Percentiles rank a stretch among this genome's conserved stretches.
Evolutionary conservation across 1,140 invertebrate species (phyloP).

Genomic region (Orius laevigatus): DNA sequence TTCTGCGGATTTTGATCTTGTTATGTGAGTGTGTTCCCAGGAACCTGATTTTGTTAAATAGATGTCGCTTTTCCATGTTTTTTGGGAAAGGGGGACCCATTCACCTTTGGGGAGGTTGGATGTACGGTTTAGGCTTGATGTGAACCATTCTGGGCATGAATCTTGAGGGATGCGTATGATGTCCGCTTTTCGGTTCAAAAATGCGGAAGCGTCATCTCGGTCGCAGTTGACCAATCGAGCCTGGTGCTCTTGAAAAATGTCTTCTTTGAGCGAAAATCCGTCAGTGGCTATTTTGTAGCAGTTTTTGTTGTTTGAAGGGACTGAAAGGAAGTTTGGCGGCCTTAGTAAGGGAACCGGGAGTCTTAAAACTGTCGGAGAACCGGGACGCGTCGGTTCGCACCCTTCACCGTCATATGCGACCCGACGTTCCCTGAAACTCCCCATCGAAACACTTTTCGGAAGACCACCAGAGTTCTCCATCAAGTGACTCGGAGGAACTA

Average conservation of each 20-base stretch:
- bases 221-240: slow-evolving; percentile 22
- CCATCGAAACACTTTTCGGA: slow-evolving; percentile 13
- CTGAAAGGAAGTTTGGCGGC: slow-evolving; percentile 14
- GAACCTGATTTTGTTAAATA: slow-evolving; percentile 17
- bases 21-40: slow-evolving; percentile 13
- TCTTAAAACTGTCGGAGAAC: slow-evolving; percentile 15
- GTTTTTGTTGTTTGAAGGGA: slow-evolving; percentile 15
- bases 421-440: slow-evolving; percentile 5
- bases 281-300: slow-evolving; percentile 20
- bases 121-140: slow-evolving; percentile 5
- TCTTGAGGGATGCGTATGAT: slow-evolving; percentile 2
- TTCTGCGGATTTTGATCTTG: too few relatives aligned
- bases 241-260: slow-evolving; percentile 23
- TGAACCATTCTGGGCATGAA: slow-evolving; percentile 8
- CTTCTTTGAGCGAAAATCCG: slow-evolving; percentile 20
- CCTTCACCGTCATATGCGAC: slow-evolving; percentile 8
- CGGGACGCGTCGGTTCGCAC: slow-evolving; percentile 8
- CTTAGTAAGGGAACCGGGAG: slow-evolving; percentile 12
- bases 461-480: slow-evolving; percentile 7
- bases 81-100: slow-evolving; percentile 18
- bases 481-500: slow-evolving; percentile 6
- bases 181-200: slow-evolving; percentile 11
- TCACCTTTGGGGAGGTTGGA: slow-evolving; percentile 1
- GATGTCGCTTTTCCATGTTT: slow-evolving; percentile 20
- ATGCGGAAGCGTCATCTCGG: slow-evolving; percentile 20